Evolutionary conservation across 1,140 invertebrate species (phyloP).

Genomic region (Hyles euphorbiae): DNA sequence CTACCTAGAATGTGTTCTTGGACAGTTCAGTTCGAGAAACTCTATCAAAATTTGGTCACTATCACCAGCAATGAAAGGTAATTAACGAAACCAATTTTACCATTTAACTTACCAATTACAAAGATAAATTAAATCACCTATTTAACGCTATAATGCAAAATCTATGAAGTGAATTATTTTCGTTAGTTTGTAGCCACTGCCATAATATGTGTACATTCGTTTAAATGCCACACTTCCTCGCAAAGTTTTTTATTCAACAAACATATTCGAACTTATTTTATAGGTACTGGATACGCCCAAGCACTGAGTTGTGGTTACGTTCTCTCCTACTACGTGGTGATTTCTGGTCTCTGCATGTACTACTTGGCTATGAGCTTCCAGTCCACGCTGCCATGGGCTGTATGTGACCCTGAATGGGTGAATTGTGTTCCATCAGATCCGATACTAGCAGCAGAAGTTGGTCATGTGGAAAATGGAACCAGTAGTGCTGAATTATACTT

Average conservation of each 20-base stretch:
- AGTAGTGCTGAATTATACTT: conserved; percentile 66
- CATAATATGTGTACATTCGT: too few relatives aligned
- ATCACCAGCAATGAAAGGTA: conserved; percentile 80
- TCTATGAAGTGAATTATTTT: too few relatives aligned
- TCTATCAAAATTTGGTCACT: conserved; percentile 80
- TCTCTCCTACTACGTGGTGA: background rate
- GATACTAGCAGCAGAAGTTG: conserved; percentile 8
- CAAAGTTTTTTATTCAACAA: too few relatives aligned
- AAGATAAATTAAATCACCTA: too few relatives aligned
- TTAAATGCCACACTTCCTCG: too few relatives aligned
- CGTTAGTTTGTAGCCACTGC: too few relatives aligned
- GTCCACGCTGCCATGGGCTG: background rate
- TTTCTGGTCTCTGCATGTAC: background rate
- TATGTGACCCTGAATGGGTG: background rate
- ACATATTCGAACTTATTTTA: too few relatives aligned
- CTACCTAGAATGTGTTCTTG: conserved; percentile 89
- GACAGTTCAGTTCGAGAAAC: conserved; percentile 85
- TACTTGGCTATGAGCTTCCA: background rate
- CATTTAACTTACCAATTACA: too few relatives aligned
- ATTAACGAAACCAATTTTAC: background rate
- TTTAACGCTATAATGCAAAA: too few relatives aligned
- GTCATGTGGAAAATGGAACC: conserved; percentile 33
- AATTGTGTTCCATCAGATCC: conserved; percentile 52
- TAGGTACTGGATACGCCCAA: background rate
- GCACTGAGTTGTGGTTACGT: background rate